A percentile compares a stretch with the other conserved stretches of the same genome.
Evolutionary conservation across 2,113 vertebrate genomes (phyloP).

Genomic region (Leucoraja erinaceus): DNA sequence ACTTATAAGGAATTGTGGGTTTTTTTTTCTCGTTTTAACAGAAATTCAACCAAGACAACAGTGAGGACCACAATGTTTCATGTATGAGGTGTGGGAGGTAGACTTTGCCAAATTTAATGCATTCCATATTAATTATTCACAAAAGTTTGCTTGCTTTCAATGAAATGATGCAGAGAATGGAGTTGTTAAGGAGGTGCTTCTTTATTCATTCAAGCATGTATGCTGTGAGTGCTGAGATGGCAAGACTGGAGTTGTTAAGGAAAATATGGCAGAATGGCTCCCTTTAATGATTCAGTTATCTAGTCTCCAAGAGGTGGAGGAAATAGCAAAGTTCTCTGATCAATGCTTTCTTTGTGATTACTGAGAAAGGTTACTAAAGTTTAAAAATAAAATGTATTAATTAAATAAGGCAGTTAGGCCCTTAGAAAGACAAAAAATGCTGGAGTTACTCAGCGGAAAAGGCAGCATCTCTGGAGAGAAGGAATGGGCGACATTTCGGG

Average conservation of each 20-base stretch:
- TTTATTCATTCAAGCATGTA: neutral
- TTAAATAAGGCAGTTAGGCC: too few relatives aligned
- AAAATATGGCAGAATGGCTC: neutral
- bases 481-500: too few relatives aligned
- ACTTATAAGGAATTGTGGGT: neutral
- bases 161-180: neutral
- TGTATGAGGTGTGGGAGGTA: neutral
- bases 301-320: neutral
- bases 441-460: too few relatives aligned
- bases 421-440: too few relatives aligned
- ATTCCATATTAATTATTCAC: neutral
- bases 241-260: neutral
- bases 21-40: neutral
- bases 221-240: neutral
- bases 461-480: too few relatives aligned
- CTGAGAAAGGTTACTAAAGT: too few relatives aligned
- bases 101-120: neutral
- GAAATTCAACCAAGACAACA: neutral
- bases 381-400: too few relatives aligned
- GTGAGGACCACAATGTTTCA: neutral
- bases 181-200: neutral
- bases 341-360: too few relatives aligned
- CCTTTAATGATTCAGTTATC: neutral
- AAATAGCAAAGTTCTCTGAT: neutral
- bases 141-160: neutral